A percentile compares a stretch with the other conserved stretches of the same genome.
Evolutionary conservation across 2,888 invertebrate genomes (phyloP).

Genomic region (Adelognathus sp.): DNA sequence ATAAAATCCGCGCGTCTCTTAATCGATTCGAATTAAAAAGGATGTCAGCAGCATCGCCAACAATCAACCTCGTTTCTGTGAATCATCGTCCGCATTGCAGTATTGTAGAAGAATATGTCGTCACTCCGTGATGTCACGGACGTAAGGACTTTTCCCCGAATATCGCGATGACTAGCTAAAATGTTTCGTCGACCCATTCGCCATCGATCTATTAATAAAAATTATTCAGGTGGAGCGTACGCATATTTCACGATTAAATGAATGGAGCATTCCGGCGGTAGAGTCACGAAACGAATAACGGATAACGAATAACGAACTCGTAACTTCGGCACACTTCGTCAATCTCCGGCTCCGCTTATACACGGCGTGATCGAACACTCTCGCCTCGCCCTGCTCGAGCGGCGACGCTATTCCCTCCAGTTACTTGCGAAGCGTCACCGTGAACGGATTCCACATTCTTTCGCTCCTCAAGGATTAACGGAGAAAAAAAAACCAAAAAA

Average conservation of each 20-base stretch:
- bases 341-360: conserved; percentile 4
- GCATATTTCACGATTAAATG: not conserved
- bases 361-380: conserved; percentile 34
- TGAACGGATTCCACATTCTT: not conserved
- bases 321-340: conserved; percentile 26
- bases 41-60: conserved; percentile 18
- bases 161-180: not conserved
- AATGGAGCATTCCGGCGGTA: not conserved
- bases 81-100: conserved; percentile 2
- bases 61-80: conserved; percentile 6
- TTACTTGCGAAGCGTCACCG: conserved; percentile 22
- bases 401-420: not conserved
- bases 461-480: not conserved
- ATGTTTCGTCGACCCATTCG: not conserved
- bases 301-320: too few species aligned
- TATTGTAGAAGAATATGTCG: conserved; percentile 3
- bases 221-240: not conserved
- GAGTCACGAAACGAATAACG: too few species aligned
- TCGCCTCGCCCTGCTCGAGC: not conserved
- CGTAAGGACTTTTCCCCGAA: not conserved
- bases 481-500: not conserved
- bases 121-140: conserved; percentile 34
- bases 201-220: not conserved
- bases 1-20: not conserved
- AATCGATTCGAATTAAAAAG: conserved; percentile 31